Percentiles rank a stretch among this genome's conserved stretches.
Conservation (phyloP, 2,888 invertebrate genomes). For the Nasonovia ribisnigri region DNA sequence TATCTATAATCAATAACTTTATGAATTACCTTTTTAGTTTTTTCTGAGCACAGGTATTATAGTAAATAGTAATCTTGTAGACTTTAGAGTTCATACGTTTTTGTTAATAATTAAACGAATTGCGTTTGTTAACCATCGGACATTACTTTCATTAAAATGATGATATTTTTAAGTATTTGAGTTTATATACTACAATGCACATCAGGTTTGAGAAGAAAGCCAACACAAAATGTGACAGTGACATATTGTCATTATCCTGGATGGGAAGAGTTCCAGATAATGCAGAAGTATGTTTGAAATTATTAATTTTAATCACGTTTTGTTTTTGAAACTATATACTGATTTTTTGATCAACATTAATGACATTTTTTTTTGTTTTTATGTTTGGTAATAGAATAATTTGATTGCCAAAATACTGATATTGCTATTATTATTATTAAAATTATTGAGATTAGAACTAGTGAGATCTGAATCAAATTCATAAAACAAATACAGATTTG, state of each 20-base stretch:
- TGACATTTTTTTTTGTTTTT: not conserved
- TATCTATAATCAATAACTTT: constrained; percentile 56
- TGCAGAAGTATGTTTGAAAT: constrained; percentile 65
- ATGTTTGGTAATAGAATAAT: not conserved
- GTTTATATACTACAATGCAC: constrained; percentile 78
- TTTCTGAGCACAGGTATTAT: not conserved
- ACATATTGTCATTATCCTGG: constrained; percentile 95
- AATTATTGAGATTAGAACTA: not conserved
- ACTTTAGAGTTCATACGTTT: not conserved
- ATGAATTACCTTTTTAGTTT: constrained; percentile 21
- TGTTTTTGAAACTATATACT: not conserved
- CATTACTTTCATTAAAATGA: not conserved
- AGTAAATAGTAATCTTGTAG: not conserved
- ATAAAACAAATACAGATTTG: not conserved
- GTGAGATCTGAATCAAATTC: not conserved
- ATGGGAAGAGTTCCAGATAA: constrained; percentile 98
- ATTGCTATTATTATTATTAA: not conserved
- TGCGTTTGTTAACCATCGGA: not conserved
- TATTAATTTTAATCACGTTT: not conserved
- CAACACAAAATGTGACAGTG: constrained; percentile 95
- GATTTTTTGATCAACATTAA: not conserved
- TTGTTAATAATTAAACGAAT: not conserved
- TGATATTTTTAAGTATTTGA: not conserved
- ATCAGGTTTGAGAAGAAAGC: constrained; percentile 94
- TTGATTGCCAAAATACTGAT: not conserved